Percentiles rank a stretch among this genome's conserved stretches.
Evolutionary conservation across 2,113 vertebrate species (phyloP).

Genomic region (Cercopithecus mona): DNA sequence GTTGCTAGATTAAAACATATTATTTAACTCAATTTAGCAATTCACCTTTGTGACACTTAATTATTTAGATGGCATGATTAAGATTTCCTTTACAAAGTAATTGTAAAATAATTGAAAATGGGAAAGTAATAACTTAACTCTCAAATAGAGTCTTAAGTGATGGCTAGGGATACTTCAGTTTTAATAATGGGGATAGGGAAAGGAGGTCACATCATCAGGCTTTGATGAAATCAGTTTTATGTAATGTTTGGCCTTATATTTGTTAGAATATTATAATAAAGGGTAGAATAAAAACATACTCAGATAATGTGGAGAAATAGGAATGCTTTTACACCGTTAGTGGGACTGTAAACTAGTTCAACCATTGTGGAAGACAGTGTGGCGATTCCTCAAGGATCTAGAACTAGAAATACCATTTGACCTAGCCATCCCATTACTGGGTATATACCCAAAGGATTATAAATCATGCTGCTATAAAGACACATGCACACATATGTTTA

Average conservation of each 20-base stretch:
- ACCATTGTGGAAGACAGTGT: too few species aligned
- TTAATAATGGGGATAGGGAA: neutral
- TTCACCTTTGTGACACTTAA: neutral
- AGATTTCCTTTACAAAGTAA: neutral
- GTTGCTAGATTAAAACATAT: neutral
- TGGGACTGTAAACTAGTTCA: too few species aligned
- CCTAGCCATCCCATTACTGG: too few species aligned
- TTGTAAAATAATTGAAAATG: neutral
- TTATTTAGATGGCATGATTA: neutral
- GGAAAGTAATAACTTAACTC: neutral
- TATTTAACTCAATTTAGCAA: neutral
- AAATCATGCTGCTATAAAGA: too few species aligned
- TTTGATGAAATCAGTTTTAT: neutral
- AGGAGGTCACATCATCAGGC: fast-evolving
- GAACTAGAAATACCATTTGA: too few species aligned
- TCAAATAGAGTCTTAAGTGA: too few species aligned
- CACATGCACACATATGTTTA: too few species aligned
- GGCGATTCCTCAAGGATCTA: too few species aligned
- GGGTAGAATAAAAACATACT: neutral
- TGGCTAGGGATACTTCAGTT: neutral
- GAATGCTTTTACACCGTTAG: too few species aligned
- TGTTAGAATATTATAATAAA: neutral
- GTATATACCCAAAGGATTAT: too few species aligned
- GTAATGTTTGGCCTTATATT: neutral
- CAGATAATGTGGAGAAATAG: too few species aligned